A percentile compares a stretch with the other conserved stretches of the same genome.
Conservation (phyloP, 1,140 invertebrate species). For the Halesus radiatus region DNA sequence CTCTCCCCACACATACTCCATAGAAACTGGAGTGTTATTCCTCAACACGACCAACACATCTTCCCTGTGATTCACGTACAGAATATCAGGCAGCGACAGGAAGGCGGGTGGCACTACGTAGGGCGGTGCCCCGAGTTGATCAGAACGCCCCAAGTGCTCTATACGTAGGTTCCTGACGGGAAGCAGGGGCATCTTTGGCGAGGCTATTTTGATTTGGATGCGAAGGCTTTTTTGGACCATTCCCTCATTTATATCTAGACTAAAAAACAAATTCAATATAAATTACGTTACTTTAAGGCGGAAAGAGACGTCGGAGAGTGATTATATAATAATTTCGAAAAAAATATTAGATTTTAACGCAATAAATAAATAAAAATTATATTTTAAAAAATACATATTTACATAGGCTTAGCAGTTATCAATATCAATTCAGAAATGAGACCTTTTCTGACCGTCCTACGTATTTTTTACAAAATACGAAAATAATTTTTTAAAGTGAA, state of each 20-base stretch:
- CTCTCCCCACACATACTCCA: neutral
- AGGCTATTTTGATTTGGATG: neutral
- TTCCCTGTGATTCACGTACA: neutral
- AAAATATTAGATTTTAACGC: too few species aligned
- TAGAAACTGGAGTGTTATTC: conserved; percentile 23
- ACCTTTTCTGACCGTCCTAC: too few species aligned
- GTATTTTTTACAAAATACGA: too few species aligned
- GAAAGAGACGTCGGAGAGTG: too few species aligned
- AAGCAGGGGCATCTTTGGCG: neutral
- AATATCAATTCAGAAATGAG: too few species aligned
- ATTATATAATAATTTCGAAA: too few species aligned
- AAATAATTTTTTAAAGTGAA: too few species aligned
- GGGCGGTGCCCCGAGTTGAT: neutral
- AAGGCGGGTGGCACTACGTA: neutral
- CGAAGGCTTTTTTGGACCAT: neutral
- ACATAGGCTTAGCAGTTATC: too few species aligned
- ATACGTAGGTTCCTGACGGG: neutral
- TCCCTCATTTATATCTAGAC: conserved; percentile 25
- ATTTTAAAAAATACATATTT: too few species aligned
- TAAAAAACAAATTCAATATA: neutral
- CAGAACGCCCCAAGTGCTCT: conserved; percentile 1
- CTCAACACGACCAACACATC: neutral
- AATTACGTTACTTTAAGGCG: too few species aligned
- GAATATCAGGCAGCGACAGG: conserved; percentile 20
- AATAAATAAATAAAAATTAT: too few species aligned